Evolutionary conservation across 2,888 invertebrate genomes (phyloP).

Genomic region (Eurytoma adleriae): DNA sequence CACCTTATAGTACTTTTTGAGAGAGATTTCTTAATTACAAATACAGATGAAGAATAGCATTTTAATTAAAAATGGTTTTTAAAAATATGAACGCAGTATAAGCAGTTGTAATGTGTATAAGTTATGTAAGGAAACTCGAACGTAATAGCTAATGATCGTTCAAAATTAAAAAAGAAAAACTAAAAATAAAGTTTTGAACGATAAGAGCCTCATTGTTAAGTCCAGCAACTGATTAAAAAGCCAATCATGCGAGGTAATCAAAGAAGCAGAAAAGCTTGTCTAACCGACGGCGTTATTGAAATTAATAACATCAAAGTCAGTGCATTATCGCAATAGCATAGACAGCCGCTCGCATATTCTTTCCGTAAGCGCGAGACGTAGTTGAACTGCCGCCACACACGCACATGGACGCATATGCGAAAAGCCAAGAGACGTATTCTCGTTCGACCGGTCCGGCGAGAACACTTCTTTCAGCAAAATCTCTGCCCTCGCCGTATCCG

Average conservation of each 20-base stretch:
- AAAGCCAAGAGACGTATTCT: conserved; percentile 43
- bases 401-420: conserved; percentile 16
- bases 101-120: no score
- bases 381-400: not conserved
- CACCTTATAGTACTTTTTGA: no score
- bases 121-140: no score
- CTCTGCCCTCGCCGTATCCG: conserved; percentile 4
- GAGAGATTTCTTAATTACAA: no score
- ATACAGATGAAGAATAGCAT: no score
- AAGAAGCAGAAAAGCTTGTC: conserved; percentile 10
- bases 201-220: not conserved
- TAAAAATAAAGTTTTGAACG: not conserved
- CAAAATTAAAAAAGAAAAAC: not conserved
- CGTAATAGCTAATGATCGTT: not conserved
- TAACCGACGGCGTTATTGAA: conserved; percentile 37
- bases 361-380: not conserved
- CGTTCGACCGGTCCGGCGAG: conserved; percentile 52
- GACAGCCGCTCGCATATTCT: not conserved
- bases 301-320: conserved; percentile 45
- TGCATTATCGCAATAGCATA: conserved; percentile 23
- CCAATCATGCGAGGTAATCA: not conserved
- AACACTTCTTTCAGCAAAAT: conserved; percentile 37
- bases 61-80: no score
- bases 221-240: conserved; percentile 5
- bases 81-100: no score